Percentiles rank a stretch among this genome's conserved stretches.
phyloP scores from a whole-genome alignment of 2,113 vertebrate genomes.

The Platichthys flesus region DNA sequence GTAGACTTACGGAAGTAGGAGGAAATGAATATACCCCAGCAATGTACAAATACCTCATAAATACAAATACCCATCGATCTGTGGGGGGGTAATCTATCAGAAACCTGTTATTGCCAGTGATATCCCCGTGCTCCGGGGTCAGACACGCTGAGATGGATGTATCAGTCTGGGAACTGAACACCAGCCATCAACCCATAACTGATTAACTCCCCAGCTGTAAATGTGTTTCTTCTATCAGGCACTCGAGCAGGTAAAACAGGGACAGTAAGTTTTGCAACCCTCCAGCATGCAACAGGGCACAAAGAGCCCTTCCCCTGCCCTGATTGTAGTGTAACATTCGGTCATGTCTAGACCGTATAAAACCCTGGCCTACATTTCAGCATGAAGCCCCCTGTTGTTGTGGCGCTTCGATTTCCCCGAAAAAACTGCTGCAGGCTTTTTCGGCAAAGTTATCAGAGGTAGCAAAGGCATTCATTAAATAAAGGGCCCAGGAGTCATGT shows the following conservation, averaged over 20 bases:
- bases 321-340: background rate
- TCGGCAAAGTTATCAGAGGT: constrained; percentile 63
- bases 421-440: constrained; percentile 15
- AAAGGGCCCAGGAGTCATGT: constrained; percentile 66
- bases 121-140: background rate
- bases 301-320: background rate
- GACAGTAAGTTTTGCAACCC: constrained; percentile 16
- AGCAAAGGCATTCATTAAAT: constrained; percentile 77
- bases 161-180: constrained; percentile 34
- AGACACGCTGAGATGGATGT: background rate
- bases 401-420: constrained; percentile 31
- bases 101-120: background rate
- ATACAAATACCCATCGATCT: background rate
- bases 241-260: constrained; percentile 14
- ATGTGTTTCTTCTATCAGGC: constrained; percentile 36
- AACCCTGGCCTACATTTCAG: constrained; percentile 20
- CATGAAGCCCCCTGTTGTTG: background rate
- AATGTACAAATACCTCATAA: too few species aligned
- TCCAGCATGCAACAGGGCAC: background rate
- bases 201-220: constrained; percentile 58
- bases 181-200: constrained; percentile 45
- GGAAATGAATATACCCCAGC: background rate
- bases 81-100: background rate
- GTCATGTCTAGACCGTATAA: constrained; percentile 31
- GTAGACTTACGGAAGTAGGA: background rate